Conservation (phyloP, 2,888 invertebrate genomes). For the Steinernema scapterisci region DNA sequence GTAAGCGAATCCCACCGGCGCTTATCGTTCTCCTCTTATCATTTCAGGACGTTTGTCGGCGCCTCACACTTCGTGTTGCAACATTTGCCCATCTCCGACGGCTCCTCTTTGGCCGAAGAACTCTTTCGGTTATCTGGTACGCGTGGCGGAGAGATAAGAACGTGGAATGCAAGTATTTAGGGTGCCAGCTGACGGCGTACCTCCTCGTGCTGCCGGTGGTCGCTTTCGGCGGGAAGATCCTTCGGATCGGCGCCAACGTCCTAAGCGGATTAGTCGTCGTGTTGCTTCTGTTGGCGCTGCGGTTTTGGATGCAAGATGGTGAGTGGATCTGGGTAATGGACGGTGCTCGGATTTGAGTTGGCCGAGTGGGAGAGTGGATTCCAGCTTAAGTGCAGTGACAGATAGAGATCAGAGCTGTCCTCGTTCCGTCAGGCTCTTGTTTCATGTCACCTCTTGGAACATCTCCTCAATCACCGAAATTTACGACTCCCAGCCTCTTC, state of each 20-base stretch:
- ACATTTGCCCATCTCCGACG: background rate
- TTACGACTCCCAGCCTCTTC: too few species aligned
- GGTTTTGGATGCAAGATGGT: background rate
- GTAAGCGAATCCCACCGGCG: background rate
- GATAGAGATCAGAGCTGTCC: too few species aligned
- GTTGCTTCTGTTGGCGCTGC: background rate
- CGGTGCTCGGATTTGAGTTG: constrained; percentile 4
- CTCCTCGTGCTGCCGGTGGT: constrained; percentile 15
- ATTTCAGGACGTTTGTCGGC: background rate
- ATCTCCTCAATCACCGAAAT: too few species aligned
- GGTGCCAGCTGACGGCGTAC: constrained; percentile 17
- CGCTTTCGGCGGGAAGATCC: background rate
- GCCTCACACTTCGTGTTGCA: background rate
- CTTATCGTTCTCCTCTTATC: background rate
- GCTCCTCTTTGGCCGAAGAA: background rate
- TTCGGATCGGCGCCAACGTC: background rate
- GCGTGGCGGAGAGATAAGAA: background rate
- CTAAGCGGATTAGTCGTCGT: background rate
- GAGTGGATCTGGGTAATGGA: background rate
- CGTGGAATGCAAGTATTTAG: background rate
- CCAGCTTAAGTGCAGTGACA: too few species aligned
- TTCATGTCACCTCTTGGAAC: too few species aligned
- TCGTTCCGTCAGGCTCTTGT: too few species aligned
- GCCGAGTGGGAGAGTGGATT: too few species aligned
- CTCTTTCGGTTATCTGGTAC: background rate